A percentile compares a stretch with the other conserved stretches of the same genome.
Evolutionary conservation across 2,113 vertebrate genomes (phyloP).

Genomic region (Perca fluviatilis): DNA sequence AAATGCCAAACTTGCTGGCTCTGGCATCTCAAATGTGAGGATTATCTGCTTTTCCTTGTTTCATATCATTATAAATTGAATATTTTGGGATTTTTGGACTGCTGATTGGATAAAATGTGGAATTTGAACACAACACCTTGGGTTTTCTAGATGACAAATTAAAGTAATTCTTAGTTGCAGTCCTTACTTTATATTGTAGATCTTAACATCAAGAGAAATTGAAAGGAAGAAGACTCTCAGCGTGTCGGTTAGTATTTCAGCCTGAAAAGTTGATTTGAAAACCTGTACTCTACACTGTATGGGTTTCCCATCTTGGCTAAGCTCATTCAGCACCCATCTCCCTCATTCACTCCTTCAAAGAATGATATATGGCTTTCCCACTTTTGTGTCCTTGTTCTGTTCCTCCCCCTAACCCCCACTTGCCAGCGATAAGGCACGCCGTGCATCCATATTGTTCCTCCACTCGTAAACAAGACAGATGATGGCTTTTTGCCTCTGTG

Average conservation of each 20-base stretch:
- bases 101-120: background rate
- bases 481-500: slow-evolving; percentile 62
- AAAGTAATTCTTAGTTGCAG: background rate
- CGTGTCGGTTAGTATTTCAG: slow-evolving; percentile 4
- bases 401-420: slow-evolving; percentile 35
- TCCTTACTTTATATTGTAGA: background rate
- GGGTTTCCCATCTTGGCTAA: slow-evolving; percentile 3
- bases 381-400: slow-evolving; percentile 58
- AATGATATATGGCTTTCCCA: slow-evolving; percentile 55
- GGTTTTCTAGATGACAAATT: background rate
- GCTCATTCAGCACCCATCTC: slow-evolving; percentile 17
- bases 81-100: no score
- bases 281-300: slow-evolving; percentile 17
- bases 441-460: slow-evolving; percentile 73
- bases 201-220: background rate
- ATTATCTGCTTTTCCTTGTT: background rate
- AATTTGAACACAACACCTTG: background rate
- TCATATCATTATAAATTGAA: no score
- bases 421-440: slow-evolving; percentile 62
- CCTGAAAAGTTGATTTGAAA: slow-evolving; percentile 20
- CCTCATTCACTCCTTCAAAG: slow-evolving; percentile 7
- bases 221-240: background rate
- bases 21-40: background rate
- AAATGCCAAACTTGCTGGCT: background rate
- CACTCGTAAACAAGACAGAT: slow-evolving; percentile 81